Evolutionary conservation across 1,140 invertebrate genomes (phyloP).

Genomic region (Bombus consobrinus): DNA sequence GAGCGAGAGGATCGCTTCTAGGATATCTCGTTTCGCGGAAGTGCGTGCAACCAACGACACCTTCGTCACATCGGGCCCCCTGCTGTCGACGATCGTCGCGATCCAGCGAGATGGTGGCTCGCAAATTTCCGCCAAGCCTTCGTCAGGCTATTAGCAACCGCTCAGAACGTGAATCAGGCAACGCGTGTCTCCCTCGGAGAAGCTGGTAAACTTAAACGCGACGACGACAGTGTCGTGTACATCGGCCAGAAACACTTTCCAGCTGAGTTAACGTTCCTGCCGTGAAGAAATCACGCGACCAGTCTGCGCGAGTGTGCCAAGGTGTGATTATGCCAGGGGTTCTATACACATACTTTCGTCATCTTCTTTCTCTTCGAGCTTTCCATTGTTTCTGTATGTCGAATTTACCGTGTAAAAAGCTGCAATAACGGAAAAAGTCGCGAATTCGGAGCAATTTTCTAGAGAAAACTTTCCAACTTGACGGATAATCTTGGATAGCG

Average conservation of each 20-base stretch:
- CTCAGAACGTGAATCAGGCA: constrained; percentile 20
- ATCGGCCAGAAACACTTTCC: neutral
- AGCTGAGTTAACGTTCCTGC: constrained; percentile 5
- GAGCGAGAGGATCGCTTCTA: constrained; percentile 6
- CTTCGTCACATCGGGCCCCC: constrained; percentile 60
- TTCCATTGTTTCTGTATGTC: too few relatives aligned
- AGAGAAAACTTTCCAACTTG: too few relatives aligned
- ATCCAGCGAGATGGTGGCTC: constrained; percentile 45
- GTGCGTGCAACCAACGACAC: constrained; percentile 57
- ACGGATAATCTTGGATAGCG: too few relatives aligned
- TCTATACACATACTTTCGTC: too few relatives aligned
- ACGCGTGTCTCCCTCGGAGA: neutral
- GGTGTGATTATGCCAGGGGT: too few relatives aligned
- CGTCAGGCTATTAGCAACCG: constrained; percentile 47
- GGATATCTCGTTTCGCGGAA: constrained; percentile 62
- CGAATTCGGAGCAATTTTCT: too few relatives aligned
- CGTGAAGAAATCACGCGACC: neutral
- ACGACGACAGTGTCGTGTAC: constrained; percentile 14
- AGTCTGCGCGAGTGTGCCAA: neutral
- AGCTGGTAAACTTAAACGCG: constrained; percentile 5
- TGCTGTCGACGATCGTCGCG: constrained; percentile 37
- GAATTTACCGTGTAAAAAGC: too few relatives aligned
- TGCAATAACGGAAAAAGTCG: too few relatives aligned
- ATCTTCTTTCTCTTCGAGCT: neutral
- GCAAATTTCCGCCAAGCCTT: constrained; percentile 51